Base-by-base conservation (phyloP, 2,113 vertebrate species). In the Spermophilus dauricus region DNA sequence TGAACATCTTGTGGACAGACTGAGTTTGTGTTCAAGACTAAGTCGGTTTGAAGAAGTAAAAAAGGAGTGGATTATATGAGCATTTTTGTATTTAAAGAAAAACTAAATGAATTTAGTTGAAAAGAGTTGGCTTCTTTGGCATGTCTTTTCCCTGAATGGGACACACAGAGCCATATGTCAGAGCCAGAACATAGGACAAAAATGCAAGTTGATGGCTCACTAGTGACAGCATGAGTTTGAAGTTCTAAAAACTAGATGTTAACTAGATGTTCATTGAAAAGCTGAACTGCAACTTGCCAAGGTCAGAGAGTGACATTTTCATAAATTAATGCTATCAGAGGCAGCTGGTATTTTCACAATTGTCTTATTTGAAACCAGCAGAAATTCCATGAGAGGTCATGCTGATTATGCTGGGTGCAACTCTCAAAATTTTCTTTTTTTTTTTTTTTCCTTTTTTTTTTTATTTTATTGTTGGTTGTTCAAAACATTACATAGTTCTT, bases 241-340 rank as follows among this genome's bases (percentile, higher is more conserved):
- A 97, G 81, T 90, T 87, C 42, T 96, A 65, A 95, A 80, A 94
- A 61, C 51, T 92, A 76, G 45, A 80, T 78, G 32, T 75, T 96
- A 95, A 61, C 30, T 72, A 67, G 28, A 76, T 91, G 34, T 78
- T 96, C 86, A 72, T 28, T 92, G 85, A 91, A 94, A 91, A 91
- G 51, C 42, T 88, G 56, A 94, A 97, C 76, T 92, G 53, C 39
- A 85, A 90, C 56, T 93, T 88, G 73, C 92, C 72, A 89, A 69
- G 94, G 95, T 96, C 96, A 96, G 24, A 85, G n/a, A 91, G n/a
- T 97, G 73, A 88, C 92, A 92, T 95, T 96, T 96, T 96, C 61
- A 94, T 96, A 96, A 97, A 96, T 96, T 96, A 97, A 92, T 92
- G 70, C 61, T 87, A 70, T 92, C 85, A 89, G 73, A 97, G 86